Evolutionary conservation across 2,113 vertebrate species (phyloP).

Genomic region (Tupaia tana): DNA sequence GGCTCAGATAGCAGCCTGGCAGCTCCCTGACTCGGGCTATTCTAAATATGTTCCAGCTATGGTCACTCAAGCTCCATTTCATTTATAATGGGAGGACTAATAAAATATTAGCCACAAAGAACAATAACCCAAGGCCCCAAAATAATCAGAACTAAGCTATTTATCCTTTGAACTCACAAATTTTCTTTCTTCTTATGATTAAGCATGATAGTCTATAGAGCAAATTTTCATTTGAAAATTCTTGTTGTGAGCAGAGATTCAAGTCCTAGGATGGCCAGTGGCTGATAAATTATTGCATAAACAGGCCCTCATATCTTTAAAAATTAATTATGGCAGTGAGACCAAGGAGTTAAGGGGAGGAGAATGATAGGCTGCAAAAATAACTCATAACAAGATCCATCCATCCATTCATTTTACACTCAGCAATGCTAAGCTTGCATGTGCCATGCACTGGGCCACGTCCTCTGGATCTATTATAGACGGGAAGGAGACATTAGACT

Average conservation of each 20-base stretch:
- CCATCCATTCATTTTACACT: not conserved
- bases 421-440: not conserved
- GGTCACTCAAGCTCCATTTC: not conserved
- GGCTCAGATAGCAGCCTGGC: constrained; percentile 53
- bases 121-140: not conserved
- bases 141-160: not conserved
- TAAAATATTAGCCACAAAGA: not conserved
- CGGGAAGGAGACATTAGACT: not conserved
- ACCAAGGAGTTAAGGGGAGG: not conserved
- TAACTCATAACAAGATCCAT: not conserved
- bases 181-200: not conserved
- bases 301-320: not conserved
- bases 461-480: not conserved
- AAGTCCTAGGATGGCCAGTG: not conserved
- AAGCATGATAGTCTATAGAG: not conserved
- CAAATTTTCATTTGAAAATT: not conserved
- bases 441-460: not conserved
- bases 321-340: not conserved
- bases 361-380: not conserved
- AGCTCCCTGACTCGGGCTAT: not conserved
- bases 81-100: not conserved
- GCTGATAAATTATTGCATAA: not conserved
- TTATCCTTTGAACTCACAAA: not conserved
- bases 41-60: constrained; percentile 57
- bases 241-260: not conserved